Percentiles rank a stretch among this genome's conserved stretches.
Conservation (phyloP, 2,797 vertebrate genomes). For the Protonibea diacanthus region DNA sequence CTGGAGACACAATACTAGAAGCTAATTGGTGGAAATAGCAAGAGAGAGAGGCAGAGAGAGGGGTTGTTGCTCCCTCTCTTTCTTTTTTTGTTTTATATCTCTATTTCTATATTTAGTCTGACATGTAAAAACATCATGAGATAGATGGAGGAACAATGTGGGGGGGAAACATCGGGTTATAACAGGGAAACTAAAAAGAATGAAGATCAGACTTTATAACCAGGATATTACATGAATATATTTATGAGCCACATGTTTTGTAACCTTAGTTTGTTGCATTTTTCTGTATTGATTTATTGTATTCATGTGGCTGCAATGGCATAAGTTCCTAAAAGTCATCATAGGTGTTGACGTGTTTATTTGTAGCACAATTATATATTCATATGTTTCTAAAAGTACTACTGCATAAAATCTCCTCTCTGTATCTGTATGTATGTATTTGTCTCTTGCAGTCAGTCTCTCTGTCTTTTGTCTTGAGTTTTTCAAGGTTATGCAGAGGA, state of each 20-base stretch:
- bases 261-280: background rate
- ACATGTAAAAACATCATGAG: constrained; percentile 14
- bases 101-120: constrained; percentile 49
- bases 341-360: background rate
- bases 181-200: constrained; percentile 7
- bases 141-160: background rate
- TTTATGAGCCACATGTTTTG: background rate
- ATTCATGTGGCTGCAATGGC: background rate
- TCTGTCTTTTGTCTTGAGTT: constrained; percentile 1
- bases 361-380: background rate
- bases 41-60: constrained; percentile 7
- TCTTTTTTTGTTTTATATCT: constrained; percentile 23
- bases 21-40: constrained; percentile 73
- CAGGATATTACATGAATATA: background rate
- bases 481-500: constrained; percentile 43
- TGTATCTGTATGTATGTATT: background rate
- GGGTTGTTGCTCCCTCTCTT: constrained; percentile 18
- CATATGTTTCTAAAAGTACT: background rate
- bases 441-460: constrained; percentile 6
- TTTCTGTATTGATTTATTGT: background rate
- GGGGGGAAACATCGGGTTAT: background rate
- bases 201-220: background rate
- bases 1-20: constrained; percentile 59
- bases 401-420: background rate
- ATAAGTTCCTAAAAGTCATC: background rate